A percentile compares a stretch with the other conserved stretches of the same genome.
Evolutionary conservation across 2,797 vertebrate genomes (phyloP).

Genomic region (Gila robusta): DNA sequence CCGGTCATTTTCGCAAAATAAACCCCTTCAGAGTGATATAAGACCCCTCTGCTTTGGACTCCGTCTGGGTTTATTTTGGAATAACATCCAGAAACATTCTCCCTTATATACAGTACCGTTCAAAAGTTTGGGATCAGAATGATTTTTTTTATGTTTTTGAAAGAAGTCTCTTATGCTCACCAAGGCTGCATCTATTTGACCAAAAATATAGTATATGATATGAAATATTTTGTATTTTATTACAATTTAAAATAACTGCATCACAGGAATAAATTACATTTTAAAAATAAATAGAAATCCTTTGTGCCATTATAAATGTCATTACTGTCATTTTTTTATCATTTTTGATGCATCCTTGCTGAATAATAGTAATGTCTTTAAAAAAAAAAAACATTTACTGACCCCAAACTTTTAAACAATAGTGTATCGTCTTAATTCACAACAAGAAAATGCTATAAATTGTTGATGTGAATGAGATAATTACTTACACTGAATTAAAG

Average conservation of each 20-base stretch:
- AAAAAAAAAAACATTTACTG: neutral
- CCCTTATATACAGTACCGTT: neutral
- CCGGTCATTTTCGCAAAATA: neutral
- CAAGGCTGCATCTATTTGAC: neutral
- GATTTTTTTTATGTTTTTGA: slow-evolving; percentile 3
- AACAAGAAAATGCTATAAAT: slow-evolving; percentile 7
- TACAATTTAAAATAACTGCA: neutral
- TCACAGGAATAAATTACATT: no score
- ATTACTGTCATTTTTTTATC: neutral
- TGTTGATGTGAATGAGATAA: slow-evolving; percentile 22
- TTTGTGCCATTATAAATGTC: neutral
- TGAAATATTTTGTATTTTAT: neutral
- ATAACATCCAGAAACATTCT: neutral
- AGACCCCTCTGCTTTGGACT: neutral
- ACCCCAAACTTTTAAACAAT: neutral
- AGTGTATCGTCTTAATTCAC: slow-evolving; percentile 1
- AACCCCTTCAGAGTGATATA: neutral
- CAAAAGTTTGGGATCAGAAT: neutral
- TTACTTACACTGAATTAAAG: slow-evolving; percentile 98
- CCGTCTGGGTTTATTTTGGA: neutral
- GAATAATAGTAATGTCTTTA: neutral
- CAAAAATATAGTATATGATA: no score
- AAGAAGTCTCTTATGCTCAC: neutral
- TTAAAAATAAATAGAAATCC: neutral
- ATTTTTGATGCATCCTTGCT: neutral